A percentile compares a stretch with the other conserved stretches of the same genome.
Conservation (phyloP, 1,140 invertebrate species). For the Diabrotica virgifera region DNA sequence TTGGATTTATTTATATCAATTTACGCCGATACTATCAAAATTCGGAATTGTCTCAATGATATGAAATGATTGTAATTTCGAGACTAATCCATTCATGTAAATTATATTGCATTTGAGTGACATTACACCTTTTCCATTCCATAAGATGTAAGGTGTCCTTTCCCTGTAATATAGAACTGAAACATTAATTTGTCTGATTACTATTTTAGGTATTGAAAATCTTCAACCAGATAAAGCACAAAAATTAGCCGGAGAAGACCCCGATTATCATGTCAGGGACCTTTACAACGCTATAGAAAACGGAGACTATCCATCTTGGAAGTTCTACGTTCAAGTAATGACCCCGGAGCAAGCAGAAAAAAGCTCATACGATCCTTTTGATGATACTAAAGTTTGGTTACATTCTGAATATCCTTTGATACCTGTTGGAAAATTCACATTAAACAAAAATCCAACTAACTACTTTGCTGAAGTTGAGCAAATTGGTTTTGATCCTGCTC, state of each 20-base stretch:
- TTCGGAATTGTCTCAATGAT: no score
- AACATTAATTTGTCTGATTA: background rate
- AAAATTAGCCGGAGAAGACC: conserved; percentile 60
- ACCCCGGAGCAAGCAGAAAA: conserved; percentile 53
- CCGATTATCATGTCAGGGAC: conserved; percentile 73
- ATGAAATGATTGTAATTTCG: no score
- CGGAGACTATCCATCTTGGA: conserved; percentile 70
- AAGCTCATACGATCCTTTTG: conserved; percentile 63
- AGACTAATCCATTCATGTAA: no score
- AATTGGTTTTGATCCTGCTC: conserved; percentile 79
- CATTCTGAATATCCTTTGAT: conserved; percentile 80
- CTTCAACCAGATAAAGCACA: conserved; percentile 59
- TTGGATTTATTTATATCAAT: no score
- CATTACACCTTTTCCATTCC: no score
- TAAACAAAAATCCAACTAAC: conserved; percentile 81
- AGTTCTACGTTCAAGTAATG: conserved; percentile 58
- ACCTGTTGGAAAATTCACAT: conserved; percentile 76
- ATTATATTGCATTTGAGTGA: no score
- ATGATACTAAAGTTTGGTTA: conserved; percentile 74
- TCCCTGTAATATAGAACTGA: background rate
- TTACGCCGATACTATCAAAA: no score
- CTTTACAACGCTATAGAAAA: conserved; percentile 72
- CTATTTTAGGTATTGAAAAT: conserved; percentile 60
- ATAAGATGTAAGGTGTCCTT: no score
- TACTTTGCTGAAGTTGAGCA: conserved; percentile 92